Percentiles rank a stretch among this genome's conserved stretches.
These are phyloP conservation scores for Drosophila pseudoananassae DNA, from an alignment of 1,140 invertebrate genomes.

Conservation along the genomic window DNA sequence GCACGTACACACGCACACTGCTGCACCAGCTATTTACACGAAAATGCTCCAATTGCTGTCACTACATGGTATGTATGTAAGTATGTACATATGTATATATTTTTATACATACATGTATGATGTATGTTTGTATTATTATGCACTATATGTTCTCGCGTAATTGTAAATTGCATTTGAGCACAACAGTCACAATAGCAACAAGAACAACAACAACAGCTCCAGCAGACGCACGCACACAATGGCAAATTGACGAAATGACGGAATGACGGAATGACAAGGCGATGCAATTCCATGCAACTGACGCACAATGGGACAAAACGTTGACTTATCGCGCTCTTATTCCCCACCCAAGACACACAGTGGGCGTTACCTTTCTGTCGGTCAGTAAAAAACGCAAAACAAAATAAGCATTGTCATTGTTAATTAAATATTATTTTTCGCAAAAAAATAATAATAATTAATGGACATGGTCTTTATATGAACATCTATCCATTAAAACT, in stretches of 20 bases:
- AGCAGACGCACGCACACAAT: conserved; percentile 37
- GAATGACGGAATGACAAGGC: conserved; percentile 37
- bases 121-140: conserved; percentile 21
- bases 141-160: conserved; percentile 64
- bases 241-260: conserved; percentile 9
- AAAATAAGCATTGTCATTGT: background rate
- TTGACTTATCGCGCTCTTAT: conserved; percentile 20
- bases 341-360: background rate
- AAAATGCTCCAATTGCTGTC: conserved; percentile 41
- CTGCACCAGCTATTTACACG: conserved; percentile 27
- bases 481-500: background rate
- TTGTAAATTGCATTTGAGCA: conserved; percentile 81
- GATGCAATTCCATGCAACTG: conserved; percentile 38
- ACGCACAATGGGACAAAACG: conserved; percentile 62
- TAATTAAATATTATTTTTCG: background rate
- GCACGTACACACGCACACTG: conserved; percentile 50
- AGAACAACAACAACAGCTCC: conserved; percentile 19
- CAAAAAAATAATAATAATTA: background rate
- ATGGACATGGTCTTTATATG: background rate
- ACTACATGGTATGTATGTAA: conserved; percentile 7
- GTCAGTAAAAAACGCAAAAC: background rate
- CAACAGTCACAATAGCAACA: conserved; percentile 32
- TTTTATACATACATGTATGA: conserved; percentile 27
- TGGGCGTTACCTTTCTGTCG: background rate
- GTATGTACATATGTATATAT: conserved; percentile 43